Conservation (phyloP, 2,888 invertebrate species). For the Heliconius ethilla region DNA sequence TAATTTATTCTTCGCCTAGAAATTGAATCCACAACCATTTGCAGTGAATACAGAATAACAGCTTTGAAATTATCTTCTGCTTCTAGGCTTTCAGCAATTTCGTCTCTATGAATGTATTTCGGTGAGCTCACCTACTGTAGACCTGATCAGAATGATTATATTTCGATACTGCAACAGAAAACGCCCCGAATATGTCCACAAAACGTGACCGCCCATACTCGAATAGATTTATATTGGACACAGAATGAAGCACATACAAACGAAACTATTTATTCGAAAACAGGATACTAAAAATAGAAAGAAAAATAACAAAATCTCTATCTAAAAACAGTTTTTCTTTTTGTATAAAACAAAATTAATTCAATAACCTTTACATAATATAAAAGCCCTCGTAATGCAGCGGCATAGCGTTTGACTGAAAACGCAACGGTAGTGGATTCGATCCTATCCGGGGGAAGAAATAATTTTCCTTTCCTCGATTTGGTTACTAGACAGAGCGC, state of each 20-base stretch:
- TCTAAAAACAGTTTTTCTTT: neutral
- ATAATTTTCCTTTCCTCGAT: too few relatives aligned
- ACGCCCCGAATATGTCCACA: constrained; percentile 6
- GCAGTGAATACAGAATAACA: neutral
- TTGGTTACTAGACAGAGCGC: too few relatives aligned
- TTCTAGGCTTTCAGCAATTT: neutral
- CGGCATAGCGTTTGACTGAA: too few relatives aligned
- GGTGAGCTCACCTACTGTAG: neutral
- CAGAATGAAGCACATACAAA: neutral
- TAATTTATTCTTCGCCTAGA: too few relatives aligned
- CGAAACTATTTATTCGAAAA: neutral
- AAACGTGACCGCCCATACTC: constrained; percentile 13
- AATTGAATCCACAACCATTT: neutral
- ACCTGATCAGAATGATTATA: constrained; percentile 8
- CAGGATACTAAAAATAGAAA: neutral
- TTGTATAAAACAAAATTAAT: neutral
- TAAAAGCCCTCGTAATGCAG: too few relatives aligned
- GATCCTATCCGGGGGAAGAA: too few relatives aligned
- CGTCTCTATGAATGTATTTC: neutral
- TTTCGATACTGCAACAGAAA: constrained; percentile 6
- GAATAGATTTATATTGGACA: constrained; percentile 13
- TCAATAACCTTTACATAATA: too few relatives aligned
- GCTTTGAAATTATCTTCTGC: neutral
- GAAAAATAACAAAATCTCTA: neutral
- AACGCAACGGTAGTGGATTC: too few relatives aligned